phyloP scores from a whole-genome alignment of 2,888 invertebrate genomes.

The Lithosia quadra region DNA sequence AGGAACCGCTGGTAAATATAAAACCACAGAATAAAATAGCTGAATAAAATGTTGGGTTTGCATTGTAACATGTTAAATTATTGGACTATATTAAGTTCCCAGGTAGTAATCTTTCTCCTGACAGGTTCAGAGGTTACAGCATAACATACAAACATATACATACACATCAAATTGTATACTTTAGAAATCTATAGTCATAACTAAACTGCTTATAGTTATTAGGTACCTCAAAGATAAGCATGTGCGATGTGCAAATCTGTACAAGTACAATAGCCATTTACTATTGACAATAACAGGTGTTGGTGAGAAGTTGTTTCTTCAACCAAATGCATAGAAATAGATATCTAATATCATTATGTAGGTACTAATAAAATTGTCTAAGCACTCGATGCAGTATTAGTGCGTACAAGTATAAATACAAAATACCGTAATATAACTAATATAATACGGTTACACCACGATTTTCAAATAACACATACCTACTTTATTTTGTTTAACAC shows the following conservation, averaged over 20 bases:
- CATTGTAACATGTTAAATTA: too few relatives aligned
- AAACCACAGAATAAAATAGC: conserved; percentile 7
- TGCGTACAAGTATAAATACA: conserved; percentile 27
- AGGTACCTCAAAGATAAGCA: neutral
- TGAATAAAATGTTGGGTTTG: neutral
- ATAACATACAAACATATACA: too few relatives aligned
- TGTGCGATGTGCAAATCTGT: neutral
- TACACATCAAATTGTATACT: conserved; percentile 7
- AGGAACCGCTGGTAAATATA: neutral
- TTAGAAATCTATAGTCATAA: conserved; percentile 3
- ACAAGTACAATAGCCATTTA: neutral
- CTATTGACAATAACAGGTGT: neutral
- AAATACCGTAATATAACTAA: conserved; percentile 45
- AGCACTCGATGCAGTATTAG: neutral
- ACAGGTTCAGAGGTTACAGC: too few relatives aligned
- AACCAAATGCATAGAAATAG: neutral
- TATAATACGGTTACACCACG: conserved; percentile 56
- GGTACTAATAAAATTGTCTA: too few relatives aligned
- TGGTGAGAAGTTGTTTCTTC: neutral
- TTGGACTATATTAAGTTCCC: too few relatives aligned
- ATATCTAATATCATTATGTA: neutral
- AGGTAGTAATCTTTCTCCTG: too few relatives aligned
- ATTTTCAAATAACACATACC: conserved; percentile 60
- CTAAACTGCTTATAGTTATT: conserved; percentile 7
- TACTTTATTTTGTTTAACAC: conserved; percentile 48